A percentile compares a stretch with the other conserved stretches of the same genome.
Evolutionary conservation across 1,140 invertebrate species (phyloP).

Genomic region (Eumeta japonica): DNA sequence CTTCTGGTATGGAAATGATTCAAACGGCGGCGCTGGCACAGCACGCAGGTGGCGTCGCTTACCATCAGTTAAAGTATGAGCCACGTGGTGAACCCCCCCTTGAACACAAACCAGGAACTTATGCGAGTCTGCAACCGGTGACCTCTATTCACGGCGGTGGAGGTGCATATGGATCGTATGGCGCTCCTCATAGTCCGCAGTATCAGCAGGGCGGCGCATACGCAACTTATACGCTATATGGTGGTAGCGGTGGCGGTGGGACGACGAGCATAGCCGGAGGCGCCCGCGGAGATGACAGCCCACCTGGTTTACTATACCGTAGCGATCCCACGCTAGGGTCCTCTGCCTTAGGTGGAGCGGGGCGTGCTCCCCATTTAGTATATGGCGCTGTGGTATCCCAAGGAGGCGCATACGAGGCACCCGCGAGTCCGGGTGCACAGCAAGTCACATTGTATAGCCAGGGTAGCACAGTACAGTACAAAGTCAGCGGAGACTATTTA

Average conservation of each 20-base stretch:
- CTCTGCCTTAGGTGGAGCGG: slow-evolving; percentile 49
- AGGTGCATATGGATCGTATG: slow-evolving; percentile 33
- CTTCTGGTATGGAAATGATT: slow-evolving; percentile 47
- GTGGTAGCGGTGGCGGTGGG: slow-evolving; percentile 18
- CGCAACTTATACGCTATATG: too few relatives aligned
- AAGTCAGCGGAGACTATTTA: slow-evolving; percentile 52
- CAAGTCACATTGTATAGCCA: slow-evolving; percentile 58
- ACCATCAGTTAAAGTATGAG: slow-evolving; percentile 53
- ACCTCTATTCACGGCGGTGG: slow-evolving; percentile 36
- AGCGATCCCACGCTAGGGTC: slow-evolving; percentile 61
- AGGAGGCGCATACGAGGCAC: slow-evolving; percentile 51
- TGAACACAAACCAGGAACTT: slow-evolving; percentile 31
- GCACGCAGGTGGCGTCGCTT: slow-evolving; percentile 45
- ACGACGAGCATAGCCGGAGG: slow-evolving; percentile 14
- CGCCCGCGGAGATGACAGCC: slow-evolving; percentile 45
- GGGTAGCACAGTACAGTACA: slow-evolving; percentile 51
- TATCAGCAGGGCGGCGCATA: slow-evolving; percentile 34
- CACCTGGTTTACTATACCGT: slow-evolving; percentile 53
- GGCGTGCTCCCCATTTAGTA: slow-evolving; percentile 34
- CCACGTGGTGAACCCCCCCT: slow-evolving; percentile 39
- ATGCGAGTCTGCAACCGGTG: slow-evolving; percentile 51
- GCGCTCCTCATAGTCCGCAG: slow-evolving; percentile 36
- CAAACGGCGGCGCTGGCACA: slow-evolving; percentile 44
- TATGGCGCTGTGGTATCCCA: slow-evolving; percentile 41
- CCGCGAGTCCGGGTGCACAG: slow-evolving; percentile 58